phyloP scores from a whole-genome alignment of 2,113 vertebrate species.

The Halichoerus grypus region DNA sequence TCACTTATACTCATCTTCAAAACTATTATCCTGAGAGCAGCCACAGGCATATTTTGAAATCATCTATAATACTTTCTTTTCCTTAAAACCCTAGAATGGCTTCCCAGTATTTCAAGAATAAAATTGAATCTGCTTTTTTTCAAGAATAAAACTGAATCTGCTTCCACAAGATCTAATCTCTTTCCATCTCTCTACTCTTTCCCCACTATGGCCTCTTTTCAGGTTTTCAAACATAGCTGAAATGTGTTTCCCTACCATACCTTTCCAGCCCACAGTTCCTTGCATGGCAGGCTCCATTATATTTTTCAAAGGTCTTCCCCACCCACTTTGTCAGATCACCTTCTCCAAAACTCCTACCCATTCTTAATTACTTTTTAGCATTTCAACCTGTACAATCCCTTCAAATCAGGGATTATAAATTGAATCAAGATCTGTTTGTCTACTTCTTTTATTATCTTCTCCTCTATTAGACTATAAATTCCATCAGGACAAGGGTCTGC shows the following conservation, averaged over 20 bases:
- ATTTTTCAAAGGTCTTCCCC: not conserved
- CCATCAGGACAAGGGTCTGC: not conserved
- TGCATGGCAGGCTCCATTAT: not conserved
- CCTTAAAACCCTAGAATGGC: not conserved
- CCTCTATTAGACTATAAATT: not conserved
- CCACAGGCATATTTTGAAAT: not conserved
- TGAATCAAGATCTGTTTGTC: not conserved
- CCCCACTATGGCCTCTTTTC: not conserved
- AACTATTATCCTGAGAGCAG: not conserved
- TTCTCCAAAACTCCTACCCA: not conserved
- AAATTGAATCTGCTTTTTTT: not conserved
- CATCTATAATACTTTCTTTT: not conserved
- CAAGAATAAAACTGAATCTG: not conserved
- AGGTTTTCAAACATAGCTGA: not conserved
- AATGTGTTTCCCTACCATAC: no score
- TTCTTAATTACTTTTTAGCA: not conserved
- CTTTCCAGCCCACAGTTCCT: not conserved
- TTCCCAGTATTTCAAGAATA: not conserved
- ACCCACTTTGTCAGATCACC: not conserved
- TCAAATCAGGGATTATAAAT: not conserved
- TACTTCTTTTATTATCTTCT: not conserved
- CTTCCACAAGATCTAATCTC: not conserved
- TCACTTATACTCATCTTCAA: not conserved
- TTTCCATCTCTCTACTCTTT: not conserved
- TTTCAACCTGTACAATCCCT: not conserved